Percentiles rank a stretch among this genome's conserved stretches.
Conservation (phyloP, 1,140 invertebrate genomes). For the Platyscapa corneri region DNA sequence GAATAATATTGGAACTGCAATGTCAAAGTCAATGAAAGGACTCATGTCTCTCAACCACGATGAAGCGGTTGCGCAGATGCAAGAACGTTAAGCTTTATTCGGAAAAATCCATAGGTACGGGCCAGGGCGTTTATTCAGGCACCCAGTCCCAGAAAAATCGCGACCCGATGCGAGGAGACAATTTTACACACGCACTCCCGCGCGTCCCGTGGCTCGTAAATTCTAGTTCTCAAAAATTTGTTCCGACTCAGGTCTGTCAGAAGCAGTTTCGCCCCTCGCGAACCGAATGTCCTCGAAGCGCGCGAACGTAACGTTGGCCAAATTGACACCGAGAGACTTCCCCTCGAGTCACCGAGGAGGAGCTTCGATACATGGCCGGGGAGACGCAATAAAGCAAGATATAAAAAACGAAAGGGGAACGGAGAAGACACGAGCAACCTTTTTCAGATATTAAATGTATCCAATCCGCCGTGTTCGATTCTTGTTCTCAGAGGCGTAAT, state of each 20-base stretch:
- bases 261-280: background rate
- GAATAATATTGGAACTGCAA: slow-evolving; percentile 9
- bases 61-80: background rate
- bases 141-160: background rate
- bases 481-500: background rate
- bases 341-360: background rate
- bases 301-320: background rate
- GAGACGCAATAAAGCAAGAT: too few relatives aligned
- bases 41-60: background rate
- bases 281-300: too few relatives aligned
- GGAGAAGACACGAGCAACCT: too few relatives aligned
- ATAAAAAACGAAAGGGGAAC: too few relatives aligned
- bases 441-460: too few relatives aligned
- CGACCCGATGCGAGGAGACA: background rate
- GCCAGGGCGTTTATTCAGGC: background rate
- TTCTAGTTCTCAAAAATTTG: background rate
- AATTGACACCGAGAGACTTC: background rate
- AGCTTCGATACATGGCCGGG: background rate
- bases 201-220: background rate
- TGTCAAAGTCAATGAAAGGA: slow-evolving; percentile 30
- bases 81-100: slow-evolving; percentile 19
- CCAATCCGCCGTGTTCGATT: background rate
- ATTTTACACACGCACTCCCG: too few relatives aligned
- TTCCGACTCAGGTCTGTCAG: background rate
- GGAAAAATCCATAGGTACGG: background rate